A percentile compares a stretch with the other conserved stretches of the same genome.
Conservation (phyloP, 35 echinoderm and acorn worm genomes). For the Heliocidaris tuberculata region DNA sequence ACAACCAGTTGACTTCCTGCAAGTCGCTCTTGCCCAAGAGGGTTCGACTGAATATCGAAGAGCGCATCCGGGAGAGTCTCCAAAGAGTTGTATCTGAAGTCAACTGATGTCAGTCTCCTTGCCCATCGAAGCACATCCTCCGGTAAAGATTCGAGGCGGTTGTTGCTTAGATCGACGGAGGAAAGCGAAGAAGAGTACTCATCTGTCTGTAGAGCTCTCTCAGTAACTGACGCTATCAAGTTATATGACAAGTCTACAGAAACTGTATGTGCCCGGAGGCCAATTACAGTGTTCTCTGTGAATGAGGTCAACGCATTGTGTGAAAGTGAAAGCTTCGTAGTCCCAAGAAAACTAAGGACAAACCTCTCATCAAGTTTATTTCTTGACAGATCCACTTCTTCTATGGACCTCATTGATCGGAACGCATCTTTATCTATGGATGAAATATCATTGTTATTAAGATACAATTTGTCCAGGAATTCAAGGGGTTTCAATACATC, state of each 20-base stretch:
- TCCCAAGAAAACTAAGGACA: background rate
- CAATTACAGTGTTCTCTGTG: background rate
- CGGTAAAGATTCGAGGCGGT: background rate
- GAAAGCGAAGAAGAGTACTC: background rate
- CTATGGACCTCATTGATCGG: background rate
- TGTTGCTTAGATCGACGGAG: background rate
- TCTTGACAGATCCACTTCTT: background rate
- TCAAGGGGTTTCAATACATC: background rate
- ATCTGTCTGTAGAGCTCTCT: background rate
- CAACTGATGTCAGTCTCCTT: background rate
- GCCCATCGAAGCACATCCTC: background rate
- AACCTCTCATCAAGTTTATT: background rate
- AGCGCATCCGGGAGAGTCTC: background rate
- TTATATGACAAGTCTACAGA: background rate
- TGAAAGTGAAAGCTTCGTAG: background rate
- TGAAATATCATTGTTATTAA: constrained; percentile 50
- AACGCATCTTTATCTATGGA: constrained; percentile 49
- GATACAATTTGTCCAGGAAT: background rate
- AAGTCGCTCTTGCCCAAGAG: background rate
- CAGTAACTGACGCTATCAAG: background rate
- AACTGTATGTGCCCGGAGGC: background rate
- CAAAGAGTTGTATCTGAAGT: background rate
- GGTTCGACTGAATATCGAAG: background rate
- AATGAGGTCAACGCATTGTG: background rate
- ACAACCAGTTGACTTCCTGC: background rate